Evolutionary conservation across 2,113 vertebrate genomes (phyloP).

Genomic region (Semicossyphus pulcher): DNA sequence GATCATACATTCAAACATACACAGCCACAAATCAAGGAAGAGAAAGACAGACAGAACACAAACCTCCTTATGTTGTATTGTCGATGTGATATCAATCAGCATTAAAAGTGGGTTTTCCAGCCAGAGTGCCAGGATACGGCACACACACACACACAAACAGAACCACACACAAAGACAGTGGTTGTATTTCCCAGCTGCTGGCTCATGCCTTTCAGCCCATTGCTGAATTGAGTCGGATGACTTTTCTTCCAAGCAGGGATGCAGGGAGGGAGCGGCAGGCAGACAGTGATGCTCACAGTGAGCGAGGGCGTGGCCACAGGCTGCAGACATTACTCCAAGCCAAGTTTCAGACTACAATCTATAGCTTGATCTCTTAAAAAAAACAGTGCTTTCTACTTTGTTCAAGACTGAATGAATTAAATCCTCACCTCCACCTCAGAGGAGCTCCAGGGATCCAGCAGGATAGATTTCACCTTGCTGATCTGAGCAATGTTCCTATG

Average conservation of each 20-base stretch:
- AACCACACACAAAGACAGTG: conserved; percentile 31
- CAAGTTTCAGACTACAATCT: conserved; percentile 1
- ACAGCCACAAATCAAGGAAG: background rate
- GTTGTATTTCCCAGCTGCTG: conserved; percentile 52
- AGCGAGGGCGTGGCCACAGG: conserved; percentile 1
- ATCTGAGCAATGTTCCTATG: conserved; percentile 88
- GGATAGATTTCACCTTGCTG: conserved; percentile 89
- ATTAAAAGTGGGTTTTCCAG: background rate
- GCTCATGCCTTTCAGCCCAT: conserved; percentile 40
- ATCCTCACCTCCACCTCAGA: conserved; percentile 85
- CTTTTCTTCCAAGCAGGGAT: conserved; percentile 29
- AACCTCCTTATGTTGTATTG: background rate
- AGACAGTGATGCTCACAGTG: conserved; percentile 19
- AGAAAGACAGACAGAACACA: background rate
- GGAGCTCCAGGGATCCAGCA: conserved; percentile 86
- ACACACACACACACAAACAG: background rate
- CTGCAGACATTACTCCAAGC: conserved; percentile 7
- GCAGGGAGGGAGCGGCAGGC: background rate
- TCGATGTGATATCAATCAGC: background rate
- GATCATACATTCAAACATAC: background rate
- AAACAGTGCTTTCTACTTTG: background rate
- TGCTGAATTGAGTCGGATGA: conserved; percentile 38
- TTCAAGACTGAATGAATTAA: background rate
- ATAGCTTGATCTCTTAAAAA: conserved; percentile 3
- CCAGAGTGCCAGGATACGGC: background rate